A percentile compares a stretch with the other conserved stretches of the same genome.
These are phyloP conservation scores for Megastigmus dorsalis DNA, from an alignment of 2,888 invertebrate species.

Conservation along the genomic window DNA sequence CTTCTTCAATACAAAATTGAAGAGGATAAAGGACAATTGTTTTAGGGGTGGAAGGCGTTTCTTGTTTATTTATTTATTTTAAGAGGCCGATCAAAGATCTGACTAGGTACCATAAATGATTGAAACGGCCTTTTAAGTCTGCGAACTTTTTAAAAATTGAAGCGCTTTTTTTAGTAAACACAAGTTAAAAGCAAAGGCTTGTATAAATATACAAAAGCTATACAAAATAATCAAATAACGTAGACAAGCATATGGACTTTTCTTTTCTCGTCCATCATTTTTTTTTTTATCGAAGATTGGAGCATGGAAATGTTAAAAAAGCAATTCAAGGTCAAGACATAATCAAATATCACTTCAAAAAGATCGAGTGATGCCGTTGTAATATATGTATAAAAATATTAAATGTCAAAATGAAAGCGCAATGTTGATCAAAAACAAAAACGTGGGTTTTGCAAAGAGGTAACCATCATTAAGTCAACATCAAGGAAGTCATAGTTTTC, in stretches of 20 bases:
- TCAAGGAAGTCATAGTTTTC: conserved; percentile 43
- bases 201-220: conserved; percentile 34
- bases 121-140: conserved; percentile 49
- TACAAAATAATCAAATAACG: conserved; percentile 26
- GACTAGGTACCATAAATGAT: conserved; percentile 12
- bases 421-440: not conserved
- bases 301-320: not conserved
- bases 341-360: not conserved
- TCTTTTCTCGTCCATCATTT: too few species aligned
- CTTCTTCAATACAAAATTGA: conserved; percentile 2
- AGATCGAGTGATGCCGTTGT: not conserved
- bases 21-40: conserved; percentile 42
- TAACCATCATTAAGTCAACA: not conserved
- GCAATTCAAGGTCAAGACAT: not conserved
- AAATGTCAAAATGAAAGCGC: too few species aligned
- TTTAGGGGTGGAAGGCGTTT: conserved; percentile 10
- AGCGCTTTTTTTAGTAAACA: conserved; percentile 33
- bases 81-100: conserved; percentile 12
- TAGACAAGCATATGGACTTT: conserved; percentile 44
- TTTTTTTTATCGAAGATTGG: not conserved
- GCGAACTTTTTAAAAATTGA: conserved; percentile 49
- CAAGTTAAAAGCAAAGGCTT: conserved; percentile 41
- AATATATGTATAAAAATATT: too few species aligned
- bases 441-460: conserved; percentile 8
- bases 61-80: conserved; percentile 19